Evolutionary conservation across 2,113 vertebrate species (phyloP), one percentile per base, ranked within the genome.

Genomic region (Hippocampus barbouri): DNA sequence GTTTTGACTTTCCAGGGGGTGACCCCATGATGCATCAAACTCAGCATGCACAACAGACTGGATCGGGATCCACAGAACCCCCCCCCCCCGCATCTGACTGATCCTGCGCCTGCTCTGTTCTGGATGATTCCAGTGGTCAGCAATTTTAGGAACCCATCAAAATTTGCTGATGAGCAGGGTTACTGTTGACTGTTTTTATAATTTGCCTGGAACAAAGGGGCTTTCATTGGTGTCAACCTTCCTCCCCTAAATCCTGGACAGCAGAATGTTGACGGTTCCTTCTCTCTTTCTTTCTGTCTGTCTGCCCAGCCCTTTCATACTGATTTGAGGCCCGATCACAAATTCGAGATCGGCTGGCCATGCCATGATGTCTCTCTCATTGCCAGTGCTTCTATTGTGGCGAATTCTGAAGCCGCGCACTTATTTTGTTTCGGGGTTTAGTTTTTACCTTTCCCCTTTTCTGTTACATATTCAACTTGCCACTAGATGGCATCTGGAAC

Each of bases 361-460:
- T 96, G 94, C 95, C 94, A 94, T 96, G 94, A 96, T 94, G 94
- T 30, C 2, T 30, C 30, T 96, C 94, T 96, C 91, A 94, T 96
- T 95, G 93, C 94, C 78, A 84, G 54, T 90, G 92, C 49, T 51
- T 68, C 54, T 23, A 47, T 66, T 10, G n/a, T 59, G 41, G 61
- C 63, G 64, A 21, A 53, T 20, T 20, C 7, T 53, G 21, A 8
- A 53, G 51, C 51, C 18, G n/a, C 20, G 2, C 18, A 2, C 20
- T 2, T 54, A n/a, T 54, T 74, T 66, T 74, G 30, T 34, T 4
- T 34, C 0, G 30, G 30, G 30, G 30, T 34, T 34, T 5, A 34
- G 64, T 4, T 57, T 70, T 76, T 74, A 71, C 65, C 2, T 9
- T 53, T 68, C 65, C 71, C 79, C 16, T 40, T 59, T 59, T 20